These are phyloP conservation scores for Odontamblyopus rebecca DNA, from an alignment of 2,797 vertebrate genomes.

Conservation along the genomic window DNA sequence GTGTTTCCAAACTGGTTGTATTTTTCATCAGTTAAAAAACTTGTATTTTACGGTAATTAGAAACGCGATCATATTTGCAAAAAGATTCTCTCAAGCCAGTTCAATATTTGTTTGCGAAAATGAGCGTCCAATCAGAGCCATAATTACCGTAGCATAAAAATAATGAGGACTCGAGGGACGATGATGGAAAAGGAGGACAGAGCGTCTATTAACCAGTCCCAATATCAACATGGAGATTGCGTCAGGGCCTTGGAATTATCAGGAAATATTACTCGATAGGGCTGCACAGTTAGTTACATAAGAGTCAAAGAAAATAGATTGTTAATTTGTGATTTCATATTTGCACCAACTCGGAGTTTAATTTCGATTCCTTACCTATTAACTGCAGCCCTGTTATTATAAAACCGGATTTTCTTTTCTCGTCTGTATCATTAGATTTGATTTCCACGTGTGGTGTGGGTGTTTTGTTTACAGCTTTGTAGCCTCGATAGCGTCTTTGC, in stretches of 20 bases:
- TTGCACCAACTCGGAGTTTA: too few relatives aligned
- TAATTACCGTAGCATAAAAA: neutral
- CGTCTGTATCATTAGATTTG: neutral
- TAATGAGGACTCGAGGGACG: constrained; percentile 1
- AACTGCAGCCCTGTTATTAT: too few relatives aligned
- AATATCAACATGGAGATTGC: neutral
- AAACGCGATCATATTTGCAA: neutral
- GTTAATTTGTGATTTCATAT: too few relatives aligned
- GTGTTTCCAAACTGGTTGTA: too few relatives aligned
- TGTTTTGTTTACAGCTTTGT: neutral
- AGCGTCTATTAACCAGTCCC: neutral
- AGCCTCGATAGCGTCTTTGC: neutral
- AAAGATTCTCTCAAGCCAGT: neutral
- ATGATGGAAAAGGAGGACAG: neutral
- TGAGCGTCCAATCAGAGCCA: neutral
- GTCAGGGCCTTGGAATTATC: neutral
- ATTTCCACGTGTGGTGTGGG: neutral
- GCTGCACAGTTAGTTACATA: neutral
- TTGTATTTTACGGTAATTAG: neutral
- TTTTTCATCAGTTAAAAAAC: too few relatives aligned
- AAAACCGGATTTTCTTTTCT: neutral
- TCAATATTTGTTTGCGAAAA: constrained; percentile 1
- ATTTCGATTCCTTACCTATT: too few relatives aligned
- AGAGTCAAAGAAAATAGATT: too few relatives aligned
- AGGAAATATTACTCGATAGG: too few relatives aligned